phyloP scores from a whole-genome alignment of 30 jellyfish, hydroid and myxozoan genomes.

The Chrysaora quinquecirrha region DNA sequence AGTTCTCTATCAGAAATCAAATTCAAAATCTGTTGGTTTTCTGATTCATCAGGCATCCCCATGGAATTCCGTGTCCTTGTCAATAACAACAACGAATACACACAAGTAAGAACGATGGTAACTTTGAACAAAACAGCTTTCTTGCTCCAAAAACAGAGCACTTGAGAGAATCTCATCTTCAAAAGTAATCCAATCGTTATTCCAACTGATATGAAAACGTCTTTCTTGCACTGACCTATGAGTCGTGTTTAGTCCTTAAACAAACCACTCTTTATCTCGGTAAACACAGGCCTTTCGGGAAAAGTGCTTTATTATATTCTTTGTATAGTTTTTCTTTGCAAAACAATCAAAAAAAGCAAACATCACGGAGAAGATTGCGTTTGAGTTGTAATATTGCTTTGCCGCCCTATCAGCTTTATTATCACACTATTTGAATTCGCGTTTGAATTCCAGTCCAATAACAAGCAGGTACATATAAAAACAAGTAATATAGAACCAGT shows the following conservation, averaged over 20 bases:
- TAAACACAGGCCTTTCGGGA: constrained; percentile 53
- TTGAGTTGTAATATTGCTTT: background rate
- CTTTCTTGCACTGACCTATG: constrained; percentile 24
- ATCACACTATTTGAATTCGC: background rate
- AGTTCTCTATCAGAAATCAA: background rate
- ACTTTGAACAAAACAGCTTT: background rate
- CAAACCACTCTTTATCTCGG: constrained; percentile 43
- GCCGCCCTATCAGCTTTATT: no score
- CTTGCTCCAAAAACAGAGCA: background rate
- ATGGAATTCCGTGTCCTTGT: background rate
- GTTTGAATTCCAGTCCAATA: background rate
- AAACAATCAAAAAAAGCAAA: constrained; percentile 56
- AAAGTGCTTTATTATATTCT: constrained; percentile 63
- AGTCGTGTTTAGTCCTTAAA: constrained; percentile 32
- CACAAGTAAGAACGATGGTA: background rate
- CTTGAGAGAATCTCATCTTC: background rate
- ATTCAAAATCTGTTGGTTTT: background rate
- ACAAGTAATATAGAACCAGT: background rate
- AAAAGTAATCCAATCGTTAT: background rate
- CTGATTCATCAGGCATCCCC: background rate
- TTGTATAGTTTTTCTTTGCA: constrained; percentile 55
- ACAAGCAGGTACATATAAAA: background rate
- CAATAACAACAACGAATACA: background rate
- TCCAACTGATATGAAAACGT: background rate
- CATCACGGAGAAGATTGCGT: constrained; percentile 17